Evolutionary conservation across 2,113 vertebrate genomes (phyloP).

Genomic region (Seriola dumerili): DNA sequence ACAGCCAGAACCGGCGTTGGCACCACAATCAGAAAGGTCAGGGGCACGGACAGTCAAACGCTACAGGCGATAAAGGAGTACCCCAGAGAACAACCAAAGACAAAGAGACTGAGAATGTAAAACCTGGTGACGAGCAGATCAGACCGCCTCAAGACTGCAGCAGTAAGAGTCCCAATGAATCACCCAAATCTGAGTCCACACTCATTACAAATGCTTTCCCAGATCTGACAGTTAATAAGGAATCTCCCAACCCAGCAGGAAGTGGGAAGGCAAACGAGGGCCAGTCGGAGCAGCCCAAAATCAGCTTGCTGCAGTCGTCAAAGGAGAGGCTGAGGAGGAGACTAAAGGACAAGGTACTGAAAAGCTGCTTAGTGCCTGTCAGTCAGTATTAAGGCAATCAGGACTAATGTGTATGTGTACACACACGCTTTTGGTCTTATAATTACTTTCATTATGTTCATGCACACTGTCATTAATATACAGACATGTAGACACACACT

Average conservation of each 20-base stretch:
- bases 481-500: constrained; percentile 17
- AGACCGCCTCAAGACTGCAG: constrained; percentile 65
- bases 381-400: constrained; percentile 63
- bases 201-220: constrained; percentile 31
- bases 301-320: constrained; percentile 95
- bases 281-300: constrained; percentile 87
- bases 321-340: constrained; percentile 96
- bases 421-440: constrained; percentile 40
- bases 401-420: constrained; percentile 33
- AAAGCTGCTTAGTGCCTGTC: constrained; percentile 72
- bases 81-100: constrained; percentile 81
- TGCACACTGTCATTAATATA: constrained; percentile 4
- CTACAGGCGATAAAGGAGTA: constrained; percentile 50
- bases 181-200: constrained; percentile 63
- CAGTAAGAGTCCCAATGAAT: constrained; percentile 74
- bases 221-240: constrained; percentile 42
- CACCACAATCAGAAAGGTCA: constrained; percentile 90
- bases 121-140: constrained; percentile 80
- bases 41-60: constrained; percentile 73
- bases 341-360: constrained; percentile 94
- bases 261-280: constrained; percentile 69
- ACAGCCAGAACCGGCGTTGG: constrained; percentile 97
- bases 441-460: constrained; percentile 44
- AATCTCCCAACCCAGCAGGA: constrained; percentile 63
- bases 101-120: constrained; percentile 92